Conservation (phyloP, 2,113 vertebrate species). For the Nerophis lumbriciformis region DNA sequence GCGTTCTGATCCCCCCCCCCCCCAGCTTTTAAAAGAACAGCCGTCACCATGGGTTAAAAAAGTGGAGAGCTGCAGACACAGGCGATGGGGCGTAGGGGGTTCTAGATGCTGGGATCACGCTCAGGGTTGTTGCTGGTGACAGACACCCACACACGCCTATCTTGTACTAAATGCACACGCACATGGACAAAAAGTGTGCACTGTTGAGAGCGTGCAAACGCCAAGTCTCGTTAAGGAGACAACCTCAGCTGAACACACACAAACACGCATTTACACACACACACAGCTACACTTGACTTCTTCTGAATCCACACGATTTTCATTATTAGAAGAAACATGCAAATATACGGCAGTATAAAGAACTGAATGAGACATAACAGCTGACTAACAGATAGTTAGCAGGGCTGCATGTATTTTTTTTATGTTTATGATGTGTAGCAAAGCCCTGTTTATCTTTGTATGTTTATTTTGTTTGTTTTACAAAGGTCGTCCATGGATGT, state of each 20-base stretch:
- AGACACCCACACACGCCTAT: slow-evolving; percentile 17
- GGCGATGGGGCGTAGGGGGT: background rate
- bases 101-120: slow-evolving; percentile 26
- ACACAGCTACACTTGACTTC: background rate
- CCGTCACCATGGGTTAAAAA: slow-evolving; percentile 52
- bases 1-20: slow-evolving; percentile 56
- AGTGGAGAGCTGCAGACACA: background rate
- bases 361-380: no score
- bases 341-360: background rate
- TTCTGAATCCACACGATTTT: background rate
- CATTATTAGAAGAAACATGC: background rate
- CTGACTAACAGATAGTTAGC: no score
- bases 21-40: slow-evolving; percentile 49
- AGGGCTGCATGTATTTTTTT: no score
- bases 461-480: no score
- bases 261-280: background rate
- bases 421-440: no score
- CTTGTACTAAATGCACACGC: background rate
- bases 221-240: background rate
- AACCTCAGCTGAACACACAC: background rate
- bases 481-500: no score
- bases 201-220: slow-evolving; percentile 5
- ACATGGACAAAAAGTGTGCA: background rate
- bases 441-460: no score
- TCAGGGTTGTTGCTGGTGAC: slow-evolving; percentile 25